Evolutionary conservation across 2,888 invertebrate species (phyloP).

Genomic region (Pelosia muscerda): DNA sequence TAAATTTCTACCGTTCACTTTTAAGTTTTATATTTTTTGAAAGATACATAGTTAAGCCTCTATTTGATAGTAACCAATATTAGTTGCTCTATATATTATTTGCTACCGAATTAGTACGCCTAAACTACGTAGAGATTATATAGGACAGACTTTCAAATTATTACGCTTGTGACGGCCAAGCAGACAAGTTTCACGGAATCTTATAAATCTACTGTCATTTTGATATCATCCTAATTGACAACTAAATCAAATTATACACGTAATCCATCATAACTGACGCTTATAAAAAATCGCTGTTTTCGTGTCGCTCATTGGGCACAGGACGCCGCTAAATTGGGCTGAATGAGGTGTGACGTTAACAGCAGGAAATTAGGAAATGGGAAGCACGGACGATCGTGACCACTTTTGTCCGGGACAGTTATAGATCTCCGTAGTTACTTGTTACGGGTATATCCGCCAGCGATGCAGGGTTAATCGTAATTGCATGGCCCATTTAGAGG

Average conservation of each 20-base stretch:
- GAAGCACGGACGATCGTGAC: constrained; percentile 51
- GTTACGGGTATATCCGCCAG: constrained; percentile 16
- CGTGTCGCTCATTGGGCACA: constrained; percentile 32
- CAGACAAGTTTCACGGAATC: background rate
- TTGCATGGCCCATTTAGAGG: constrained; percentile 11
- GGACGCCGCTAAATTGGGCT: constrained; percentile 54
- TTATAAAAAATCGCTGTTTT: constrained; percentile 33
- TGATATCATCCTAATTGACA: constrained; percentile 7
- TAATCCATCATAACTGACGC: constrained; percentile 14
- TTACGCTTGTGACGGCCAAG: too few relatives aligned
- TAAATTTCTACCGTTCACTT: too few relatives aligned
- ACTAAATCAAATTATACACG: constrained; percentile 14
- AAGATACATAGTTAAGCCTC: too few relatives aligned
- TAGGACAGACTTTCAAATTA: too few relatives aligned
- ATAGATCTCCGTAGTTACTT: constrained; percentile 35
- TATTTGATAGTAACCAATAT: too few relatives aligned
- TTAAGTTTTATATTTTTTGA: too few relatives aligned
- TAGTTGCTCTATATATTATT: background rate
- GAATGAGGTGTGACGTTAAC: constrained; percentile 55
- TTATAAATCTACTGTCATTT: background rate
- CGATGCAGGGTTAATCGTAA: constrained; percentile 19
- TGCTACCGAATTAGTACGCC: background rate
- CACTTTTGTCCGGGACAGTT: constrained; percentile 48
- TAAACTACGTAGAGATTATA: background rate
- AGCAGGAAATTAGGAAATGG: constrained; percentile 56